Conservation (phyloP, 2,888 invertebrate genomes). For the Lagria hirta region DNA sequence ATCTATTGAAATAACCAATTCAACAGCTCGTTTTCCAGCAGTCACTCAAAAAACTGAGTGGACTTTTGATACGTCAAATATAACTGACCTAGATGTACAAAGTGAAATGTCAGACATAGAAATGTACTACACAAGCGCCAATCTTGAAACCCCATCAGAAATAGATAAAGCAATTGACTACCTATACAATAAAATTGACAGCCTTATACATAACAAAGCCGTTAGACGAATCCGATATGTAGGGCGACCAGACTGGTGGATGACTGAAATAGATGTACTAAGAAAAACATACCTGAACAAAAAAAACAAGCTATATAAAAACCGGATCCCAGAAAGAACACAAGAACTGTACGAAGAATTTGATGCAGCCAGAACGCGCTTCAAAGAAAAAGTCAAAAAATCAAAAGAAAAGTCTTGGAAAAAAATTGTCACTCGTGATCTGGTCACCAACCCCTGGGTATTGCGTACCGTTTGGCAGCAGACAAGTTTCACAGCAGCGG, state of each 20-base stretch:
- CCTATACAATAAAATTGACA: no score
- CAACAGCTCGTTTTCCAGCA: no score
- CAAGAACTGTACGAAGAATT: not conserved
- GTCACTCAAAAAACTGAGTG: no score
- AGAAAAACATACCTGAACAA: constrained; percentile 1
- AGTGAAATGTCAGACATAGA: no score
- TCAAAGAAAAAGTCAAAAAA: not conserved
- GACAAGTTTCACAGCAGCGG: not conserved
- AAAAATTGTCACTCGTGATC: not conserved
- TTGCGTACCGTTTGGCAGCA: not conserved
- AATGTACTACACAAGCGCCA: no score
- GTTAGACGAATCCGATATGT: not conserved
- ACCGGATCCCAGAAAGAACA: not conserved
- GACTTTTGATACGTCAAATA: no score
- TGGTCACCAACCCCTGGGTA: constrained; percentile 2
- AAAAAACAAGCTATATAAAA: constrained; percentile 1
- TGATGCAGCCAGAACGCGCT: not conserved
- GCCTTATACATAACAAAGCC: no score
- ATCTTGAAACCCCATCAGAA: no score
- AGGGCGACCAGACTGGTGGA: constrained; percentile 2
- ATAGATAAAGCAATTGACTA: no score
- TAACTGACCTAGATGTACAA: no score
- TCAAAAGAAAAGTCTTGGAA: not conserved
- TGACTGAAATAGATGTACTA: not conserved
- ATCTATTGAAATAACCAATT: no score